Evolutionary conservation across 2,797 vertebrate species (phyloP).

Genomic region (Poeciliopsis paucimaculata): DNA sequence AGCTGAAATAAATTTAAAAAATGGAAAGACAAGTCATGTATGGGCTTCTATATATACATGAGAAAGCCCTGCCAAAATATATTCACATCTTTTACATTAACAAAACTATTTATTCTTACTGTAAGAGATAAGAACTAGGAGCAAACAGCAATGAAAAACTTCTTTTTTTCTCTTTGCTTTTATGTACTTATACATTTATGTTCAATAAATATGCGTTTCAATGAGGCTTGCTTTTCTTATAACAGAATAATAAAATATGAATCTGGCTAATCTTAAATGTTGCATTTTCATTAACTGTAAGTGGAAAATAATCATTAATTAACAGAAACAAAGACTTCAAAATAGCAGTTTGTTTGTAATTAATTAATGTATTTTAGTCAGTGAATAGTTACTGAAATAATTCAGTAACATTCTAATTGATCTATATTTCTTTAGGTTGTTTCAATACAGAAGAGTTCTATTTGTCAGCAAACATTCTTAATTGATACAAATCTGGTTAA

Average conservation of each 20-base stretch:
- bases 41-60: neutral
- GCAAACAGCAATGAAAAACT: neutral
- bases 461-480: neutral
- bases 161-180: neutral
- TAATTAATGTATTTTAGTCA: no score
- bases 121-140: neutral
- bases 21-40: no score
- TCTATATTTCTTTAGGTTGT: neutral
- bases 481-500: neutral
- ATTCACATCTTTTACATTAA: neutral
- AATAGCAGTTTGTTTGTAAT: no score
- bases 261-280: neutral
- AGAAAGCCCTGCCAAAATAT: neutral
- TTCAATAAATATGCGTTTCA: neutral
- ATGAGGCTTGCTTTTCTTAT: neutral
- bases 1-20: constrained; percentile 33
- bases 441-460: no score
- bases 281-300: neutral
- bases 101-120: neutral
- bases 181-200: no score
- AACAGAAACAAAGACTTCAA: neutral
- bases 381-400: no score
- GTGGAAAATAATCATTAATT: no score
- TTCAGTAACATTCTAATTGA: no score
- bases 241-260: neutral